Conservation (phyloP, 1,140 invertebrate species). For the Anastatus disparis region DNA sequence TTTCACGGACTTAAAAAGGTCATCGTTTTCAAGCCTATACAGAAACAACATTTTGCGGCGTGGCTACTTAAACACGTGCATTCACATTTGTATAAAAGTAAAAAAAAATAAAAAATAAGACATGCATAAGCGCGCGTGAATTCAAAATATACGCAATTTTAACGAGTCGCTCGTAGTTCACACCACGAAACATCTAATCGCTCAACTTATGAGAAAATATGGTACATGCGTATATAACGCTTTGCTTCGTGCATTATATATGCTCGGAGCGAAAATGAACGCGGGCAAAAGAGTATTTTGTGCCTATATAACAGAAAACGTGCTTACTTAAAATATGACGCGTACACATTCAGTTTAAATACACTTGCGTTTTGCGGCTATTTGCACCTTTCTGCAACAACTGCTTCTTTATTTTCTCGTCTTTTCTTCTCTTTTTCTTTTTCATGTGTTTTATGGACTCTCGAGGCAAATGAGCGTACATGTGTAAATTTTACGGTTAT, state of each 20-base stretch:
- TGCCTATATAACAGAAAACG: too few relatives aligned
- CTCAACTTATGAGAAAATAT: not conserved
- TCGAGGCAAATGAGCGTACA: not conserved
- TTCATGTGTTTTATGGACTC: not conserved
- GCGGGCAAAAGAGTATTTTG: too few relatives aligned
- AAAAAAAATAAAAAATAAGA: too few relatives aligned
- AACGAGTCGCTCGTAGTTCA: conserved; percentile 26
- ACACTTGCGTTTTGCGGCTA: conserved; percentile 8
- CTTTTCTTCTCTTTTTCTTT: not conserved
- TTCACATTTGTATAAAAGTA: too few relatives aligned
- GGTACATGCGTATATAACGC: too few relatives aligned
- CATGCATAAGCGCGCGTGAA: too few relatives aligned
- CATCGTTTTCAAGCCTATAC: too few relatives aligned
- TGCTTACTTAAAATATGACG: not conserved
- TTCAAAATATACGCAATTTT: conserved; percentile 27
- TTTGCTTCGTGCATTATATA: too few relatives aligned
- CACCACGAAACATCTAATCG: conserved; percentile 10
- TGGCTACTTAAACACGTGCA: too few relatives aligned
- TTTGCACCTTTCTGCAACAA: not conserved
- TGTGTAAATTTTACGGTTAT: not conserved
- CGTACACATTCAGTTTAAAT: not conserved
- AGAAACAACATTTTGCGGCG: too few relatives aligned
- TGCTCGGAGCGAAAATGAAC: not conserved
- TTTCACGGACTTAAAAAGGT: too few relatives aligned
- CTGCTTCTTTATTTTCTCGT: too few relatives aligned